Percentiles rank a stretch among this genome's conserved stretches.
These are phyloP conservation scores for Chinchilla lanigera DNA, from an alignment of 2,113 vertebrate genomes.

Conservation along the genomic window DNA sequence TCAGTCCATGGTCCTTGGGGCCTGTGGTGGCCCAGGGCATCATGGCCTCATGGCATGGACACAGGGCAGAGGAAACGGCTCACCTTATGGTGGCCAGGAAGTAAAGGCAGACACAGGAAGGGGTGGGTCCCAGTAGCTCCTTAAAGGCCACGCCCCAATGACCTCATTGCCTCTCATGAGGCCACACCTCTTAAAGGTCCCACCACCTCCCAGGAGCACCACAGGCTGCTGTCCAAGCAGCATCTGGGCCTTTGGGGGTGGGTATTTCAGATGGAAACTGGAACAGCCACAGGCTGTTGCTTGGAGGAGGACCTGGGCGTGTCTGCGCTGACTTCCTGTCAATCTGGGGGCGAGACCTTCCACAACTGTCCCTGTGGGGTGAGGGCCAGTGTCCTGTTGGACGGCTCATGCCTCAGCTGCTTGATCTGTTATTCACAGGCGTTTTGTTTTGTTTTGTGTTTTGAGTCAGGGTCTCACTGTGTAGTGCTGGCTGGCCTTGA, in stretches of 20 bases:
- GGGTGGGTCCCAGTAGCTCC: neutral
- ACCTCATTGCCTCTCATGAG: neutral
- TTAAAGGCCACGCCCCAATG: neutral
- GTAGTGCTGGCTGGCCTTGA: neutral
- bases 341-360: accelerated
- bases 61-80: too few relatives aligned
- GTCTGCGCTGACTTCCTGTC: neutral
- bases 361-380: accelerated
- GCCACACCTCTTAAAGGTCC: neutral
- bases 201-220: neutral
- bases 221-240: neutral
- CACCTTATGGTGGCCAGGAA: neutral
- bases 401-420: neutral
- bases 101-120: neutral
- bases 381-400: accelerated
- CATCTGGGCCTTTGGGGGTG: neutral
- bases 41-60: neutral
- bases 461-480: neutral
- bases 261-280: neutral
- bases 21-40: neutral
- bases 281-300: neutral
- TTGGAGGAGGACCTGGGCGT: neutral
- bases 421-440: neutral
- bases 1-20: neutral
- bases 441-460: neutral